Conservation (phyloP, 1,140 invertebrate species). For the Halesus radiatus region DNA sequence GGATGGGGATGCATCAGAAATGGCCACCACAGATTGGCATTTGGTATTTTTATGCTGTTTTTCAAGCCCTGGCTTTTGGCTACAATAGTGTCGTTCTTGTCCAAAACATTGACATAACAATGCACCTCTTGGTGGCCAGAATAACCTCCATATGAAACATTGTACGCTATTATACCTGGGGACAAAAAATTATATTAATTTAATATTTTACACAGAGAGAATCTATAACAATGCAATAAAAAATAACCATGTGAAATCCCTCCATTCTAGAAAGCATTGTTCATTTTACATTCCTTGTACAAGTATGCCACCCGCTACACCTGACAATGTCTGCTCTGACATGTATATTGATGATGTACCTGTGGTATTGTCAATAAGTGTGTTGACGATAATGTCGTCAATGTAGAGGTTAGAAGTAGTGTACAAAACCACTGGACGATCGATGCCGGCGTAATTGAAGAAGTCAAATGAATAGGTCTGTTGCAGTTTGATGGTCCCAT, state of each 20-base stretch:
- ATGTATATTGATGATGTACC: not conserved
- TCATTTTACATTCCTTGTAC: too few species aligned
- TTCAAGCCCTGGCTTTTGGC: constrained; percentile 67
- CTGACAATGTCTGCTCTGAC: too few species aligned
- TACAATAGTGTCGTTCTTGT: constrained; percentile 70
- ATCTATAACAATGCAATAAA: too few species aligned
- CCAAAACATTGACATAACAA: constrained; percentile 65
- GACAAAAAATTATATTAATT: not conserved
- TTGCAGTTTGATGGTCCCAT: constrained; percentile 74
- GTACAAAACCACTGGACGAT: constrained; percentile 90
- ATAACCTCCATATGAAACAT: constrained; percentile 63
- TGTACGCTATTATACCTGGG: constrained; percentile 66
- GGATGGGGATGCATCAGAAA: constrained; percentile 86
- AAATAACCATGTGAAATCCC: too few species aligned
- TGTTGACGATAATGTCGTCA: constrained; percentile 87
- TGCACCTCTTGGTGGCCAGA: constrained; percentile 52
- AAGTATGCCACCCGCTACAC: too few species aligned
- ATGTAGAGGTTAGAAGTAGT: constrained; percentile 89
- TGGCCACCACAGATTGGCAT: constrained; percentile 93
- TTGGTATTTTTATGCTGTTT: constrained; percentile 75
- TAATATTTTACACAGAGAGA: too few species aligned
- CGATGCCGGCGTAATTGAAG: constrained; percentile 98
- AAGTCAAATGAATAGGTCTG: constrained; percentile 96
- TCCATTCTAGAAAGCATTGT: too few species aligned
- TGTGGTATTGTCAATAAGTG: constrained; percentile 72